These are phyloP conservation scores for Xyrauchen texanus DNA, from an alignment of 2,113 vertebrate genomes.

Conservation along the genomic window DNA sequence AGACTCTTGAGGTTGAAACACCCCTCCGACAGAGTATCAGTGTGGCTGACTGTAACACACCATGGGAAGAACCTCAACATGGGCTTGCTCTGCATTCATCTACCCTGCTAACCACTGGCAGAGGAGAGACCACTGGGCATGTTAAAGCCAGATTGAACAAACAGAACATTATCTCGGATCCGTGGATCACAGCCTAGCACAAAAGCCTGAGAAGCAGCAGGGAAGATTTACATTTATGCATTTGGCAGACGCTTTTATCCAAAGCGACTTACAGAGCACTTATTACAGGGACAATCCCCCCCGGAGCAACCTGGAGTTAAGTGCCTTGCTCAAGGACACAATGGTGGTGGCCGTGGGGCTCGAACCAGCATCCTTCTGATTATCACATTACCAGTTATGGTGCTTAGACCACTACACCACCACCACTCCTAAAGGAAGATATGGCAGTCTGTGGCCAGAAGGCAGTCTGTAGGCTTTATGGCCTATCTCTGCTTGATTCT, in stretches of 20 bases:
- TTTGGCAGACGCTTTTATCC: too few species aligned
- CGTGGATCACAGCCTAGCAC: slow-evolving; percentile 39
- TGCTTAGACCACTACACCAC: too few species aligned
- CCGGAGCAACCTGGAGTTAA: too few species aligned
- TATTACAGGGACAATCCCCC: too few species aligned
- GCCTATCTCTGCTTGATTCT: slow-evolving; percentile 2
- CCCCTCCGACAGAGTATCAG: slow-evolving; percentile 2
- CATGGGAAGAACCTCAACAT: slow-evolving; percentile 30
- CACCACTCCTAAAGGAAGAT: too few species aligned
- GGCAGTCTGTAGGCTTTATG: slow-evolving; percentile 1
- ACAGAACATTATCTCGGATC: slow-evolving; percentile 41
- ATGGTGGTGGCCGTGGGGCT: too few species aligned
- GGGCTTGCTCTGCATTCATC: slow-evolving; percentile 37
- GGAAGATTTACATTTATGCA: too few species aligned
- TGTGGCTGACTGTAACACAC: not conserved
- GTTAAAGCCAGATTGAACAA: slow-evolving; percentile 31
- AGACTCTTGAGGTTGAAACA: slow-evolving; percentile 2
- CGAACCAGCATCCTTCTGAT: too few species aligned
- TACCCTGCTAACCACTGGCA: slow-evolving; percentile 29
- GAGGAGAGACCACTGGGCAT: slow-evolving; percentile 5
- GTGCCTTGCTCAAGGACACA: too few species aligned
- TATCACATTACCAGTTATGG: too few species aligned
- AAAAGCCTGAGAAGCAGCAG: slow-evolving; percentile 16
- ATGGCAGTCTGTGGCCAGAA: slow-evolving; percentile 23
- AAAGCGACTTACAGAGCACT: too few species aligned